Base-by-base conservation (phyloP, 2,888 invertebrate genomes). In the Polietes domitor region DNA sequence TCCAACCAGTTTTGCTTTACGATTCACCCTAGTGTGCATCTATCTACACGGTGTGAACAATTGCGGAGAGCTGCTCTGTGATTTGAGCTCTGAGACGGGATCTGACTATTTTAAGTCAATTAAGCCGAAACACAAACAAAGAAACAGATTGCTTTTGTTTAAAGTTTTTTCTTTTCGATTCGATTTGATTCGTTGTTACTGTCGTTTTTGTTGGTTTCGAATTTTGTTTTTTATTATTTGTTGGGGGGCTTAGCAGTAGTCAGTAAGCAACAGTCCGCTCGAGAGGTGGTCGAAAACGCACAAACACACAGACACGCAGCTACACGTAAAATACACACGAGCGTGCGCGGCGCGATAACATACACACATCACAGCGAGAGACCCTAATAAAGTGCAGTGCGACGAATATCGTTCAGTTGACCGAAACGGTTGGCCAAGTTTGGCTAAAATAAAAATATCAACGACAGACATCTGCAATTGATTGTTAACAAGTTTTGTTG, bases 161-260 rank as follows among this genome's bases (percentile, higher is more conserved):
- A 47, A 47, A 47, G 43, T 58, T 81, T 85, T 83, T 55, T 79
- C 65, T 55, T 61, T 78, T 70, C 78, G 47, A 63, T 87, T 86
- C 86, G 81, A 81, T 87, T 9, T 50, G 85, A 12, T 61, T 63
- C 32, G 32, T 58, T 12, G 10, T 28, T 26, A 32, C 19, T n/a
- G 9, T 61, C n/a, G 26, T 15, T 61, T 61, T 61, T 63, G n/a
- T n/a, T n/a, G n/a, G 41, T 15, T 1, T 37, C 10, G n/a, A n/a
- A n/a, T n/a, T n/a, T n/a, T n/a, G n/a, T 19, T 55, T 19, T 55
- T 55, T 55, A 55, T 32, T 61, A 32, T 15, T 79, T 72, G 41
- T 50, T 75, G 58, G 72, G 73, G 47, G 75, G 77, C 71, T 81
- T 76, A 84, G n/a, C n/a, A n/a, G n/a, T n/a, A n/a, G 84, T 84